These are phyloP conservation scores for Ceriagrion tenellum DNA, from an alignment of 2,888 invertebrate species.

Conservation along the genomic window DNA sequence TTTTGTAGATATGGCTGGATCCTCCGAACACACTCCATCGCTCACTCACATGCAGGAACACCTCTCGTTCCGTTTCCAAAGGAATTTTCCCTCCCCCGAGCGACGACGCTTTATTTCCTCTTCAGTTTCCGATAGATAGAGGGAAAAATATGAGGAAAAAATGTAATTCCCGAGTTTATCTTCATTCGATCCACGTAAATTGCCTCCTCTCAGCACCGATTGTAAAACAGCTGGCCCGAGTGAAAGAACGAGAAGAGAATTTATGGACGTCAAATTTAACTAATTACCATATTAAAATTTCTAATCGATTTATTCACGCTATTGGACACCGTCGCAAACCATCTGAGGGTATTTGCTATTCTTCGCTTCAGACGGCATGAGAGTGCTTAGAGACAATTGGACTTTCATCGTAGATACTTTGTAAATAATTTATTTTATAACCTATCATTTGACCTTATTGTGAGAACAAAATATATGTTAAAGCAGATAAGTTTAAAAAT, in stretches of 20 bases:
- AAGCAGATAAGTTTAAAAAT: too few species aligned
- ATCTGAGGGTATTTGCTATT: too few species aligned
- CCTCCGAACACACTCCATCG: background rate
- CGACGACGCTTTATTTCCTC: background rate
- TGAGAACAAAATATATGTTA: too few species aligned
- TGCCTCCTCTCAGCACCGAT: background rate
- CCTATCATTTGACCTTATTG: too few species aligned
- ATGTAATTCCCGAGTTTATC: background rate
- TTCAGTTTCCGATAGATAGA: background rate
- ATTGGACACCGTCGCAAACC: too few species aligned
- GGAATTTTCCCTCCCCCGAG: background rate
- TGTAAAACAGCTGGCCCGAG: background rate
- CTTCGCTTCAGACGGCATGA: background rate
- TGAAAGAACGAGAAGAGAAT: background rate
- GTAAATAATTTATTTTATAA: background rate
- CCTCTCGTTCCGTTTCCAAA: background rate
- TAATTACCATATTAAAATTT: background rate
- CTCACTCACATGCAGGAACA: background rate
- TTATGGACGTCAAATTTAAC: background rate
- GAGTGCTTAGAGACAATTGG: background rate
- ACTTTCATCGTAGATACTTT: background rate
- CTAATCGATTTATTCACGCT: background rate
- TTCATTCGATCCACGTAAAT: background rate
- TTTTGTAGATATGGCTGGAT: background rate
- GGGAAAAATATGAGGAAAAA: background rate